phyloP scores from a whole-genome alignment of 2,113 vertebrate species.

The Choloepus hoffmanni region DNA sequence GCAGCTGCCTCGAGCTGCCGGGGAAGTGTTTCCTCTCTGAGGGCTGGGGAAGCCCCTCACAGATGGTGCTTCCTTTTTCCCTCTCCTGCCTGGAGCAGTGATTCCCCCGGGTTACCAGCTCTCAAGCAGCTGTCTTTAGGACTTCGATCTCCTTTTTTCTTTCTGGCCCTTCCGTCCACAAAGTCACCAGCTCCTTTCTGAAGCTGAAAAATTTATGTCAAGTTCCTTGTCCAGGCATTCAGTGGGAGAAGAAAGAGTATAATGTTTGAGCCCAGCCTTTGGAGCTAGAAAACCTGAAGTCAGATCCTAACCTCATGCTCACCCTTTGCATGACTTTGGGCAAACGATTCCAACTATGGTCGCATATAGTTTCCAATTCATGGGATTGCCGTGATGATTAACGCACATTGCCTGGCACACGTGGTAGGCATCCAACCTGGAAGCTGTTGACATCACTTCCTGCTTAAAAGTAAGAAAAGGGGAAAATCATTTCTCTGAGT shows the following conservation, averaged over 20 bases:
- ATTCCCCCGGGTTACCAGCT: background rate
- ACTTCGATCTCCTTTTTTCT: background rate
- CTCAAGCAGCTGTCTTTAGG: background rate
- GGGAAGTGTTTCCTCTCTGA: background rate
- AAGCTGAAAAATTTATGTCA: background rate
- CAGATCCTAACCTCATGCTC: background rate
- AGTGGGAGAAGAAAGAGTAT: background rate
- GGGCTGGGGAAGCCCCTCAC: background rate
- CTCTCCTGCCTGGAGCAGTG: background rate
- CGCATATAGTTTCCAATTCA: background rate
- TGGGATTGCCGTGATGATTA: background rate
- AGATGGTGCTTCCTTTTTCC: background rate
- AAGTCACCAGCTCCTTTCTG: background rate
- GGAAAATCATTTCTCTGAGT: background rate
- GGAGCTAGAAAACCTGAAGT: background rate
- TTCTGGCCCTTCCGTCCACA: background rate
- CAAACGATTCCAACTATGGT: background rate
- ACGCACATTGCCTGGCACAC: background rate
- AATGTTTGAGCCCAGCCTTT: background rate
- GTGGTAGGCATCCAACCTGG: background rate
- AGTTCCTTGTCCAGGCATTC: background rate
- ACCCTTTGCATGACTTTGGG: background rate
- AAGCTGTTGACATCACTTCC: background rate
- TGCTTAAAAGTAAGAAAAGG: slow-evolving; percentile 29
- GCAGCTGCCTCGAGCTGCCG: background rate